A percentile compares a stretch with the other conserved stretches of the same genome.
Conservation (phyloP, 2,797 vertebrate species). For the Gambusia yucatana region DNA sequence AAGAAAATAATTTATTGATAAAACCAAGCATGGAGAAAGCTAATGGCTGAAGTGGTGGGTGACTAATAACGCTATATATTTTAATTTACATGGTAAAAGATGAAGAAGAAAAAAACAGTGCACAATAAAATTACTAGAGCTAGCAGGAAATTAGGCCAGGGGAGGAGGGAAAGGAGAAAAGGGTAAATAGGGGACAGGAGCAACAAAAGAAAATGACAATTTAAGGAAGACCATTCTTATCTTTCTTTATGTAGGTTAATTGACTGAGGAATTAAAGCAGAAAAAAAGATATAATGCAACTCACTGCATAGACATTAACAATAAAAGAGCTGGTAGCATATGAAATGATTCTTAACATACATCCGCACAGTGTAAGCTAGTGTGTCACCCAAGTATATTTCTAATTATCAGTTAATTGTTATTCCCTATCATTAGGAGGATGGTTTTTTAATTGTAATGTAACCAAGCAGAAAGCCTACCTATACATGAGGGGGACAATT, state of each 20-base stretch:
- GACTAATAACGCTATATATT: conserved; percentile 1
- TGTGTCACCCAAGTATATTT: conserved; percentile 76
- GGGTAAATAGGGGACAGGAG: conserved; percentile 62
- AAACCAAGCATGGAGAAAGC: conserved; percentile 6
- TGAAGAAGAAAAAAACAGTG: not conserved
- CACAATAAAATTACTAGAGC: not conserved
- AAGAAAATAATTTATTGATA: conserved; percentile 14
- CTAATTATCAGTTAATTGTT: conserved; percentile 85
- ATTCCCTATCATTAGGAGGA: conserved; percentile 81
- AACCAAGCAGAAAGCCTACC: conserved; percentile 85
- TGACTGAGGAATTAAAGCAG: conserved; percentile 76
- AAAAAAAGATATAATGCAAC: conserved; percentile 69
- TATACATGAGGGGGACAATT: conserved; percentile 85
- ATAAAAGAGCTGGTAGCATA: conserved; percentile 66
- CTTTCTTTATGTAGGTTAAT: conserved; percentile 78
- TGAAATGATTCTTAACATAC: conserved; percentile 65
- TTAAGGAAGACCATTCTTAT: conserved; percentile 65
- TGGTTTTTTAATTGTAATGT: conserved; percentile 85
- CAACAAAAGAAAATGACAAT: conserved; percentile 69
- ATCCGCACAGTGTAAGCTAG: conserved; percentile 42
- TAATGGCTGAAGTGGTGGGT: not conserved
- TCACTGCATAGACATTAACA: conserved; percentile 65
- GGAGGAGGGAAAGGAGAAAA: conserved; percentile 18
- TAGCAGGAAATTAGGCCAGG: not conserved
- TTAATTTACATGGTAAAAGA: not conserved